Evolutionary conservation across 2,113 vertebrate genomes (phyloP).

Genomic region (Tenrec ecaudatus): DNA sequence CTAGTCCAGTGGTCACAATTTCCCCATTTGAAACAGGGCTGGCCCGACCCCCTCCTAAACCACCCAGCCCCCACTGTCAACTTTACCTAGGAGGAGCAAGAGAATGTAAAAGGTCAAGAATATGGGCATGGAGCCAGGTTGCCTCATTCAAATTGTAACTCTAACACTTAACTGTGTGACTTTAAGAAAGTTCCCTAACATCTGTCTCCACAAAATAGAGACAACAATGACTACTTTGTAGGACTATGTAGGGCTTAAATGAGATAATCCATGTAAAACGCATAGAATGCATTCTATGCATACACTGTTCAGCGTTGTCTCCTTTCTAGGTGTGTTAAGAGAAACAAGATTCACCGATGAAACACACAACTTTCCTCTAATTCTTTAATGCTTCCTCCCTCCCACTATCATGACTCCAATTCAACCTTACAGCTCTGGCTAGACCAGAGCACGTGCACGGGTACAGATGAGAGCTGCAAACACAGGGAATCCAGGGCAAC

Average conservation of each 20-base stretch:
- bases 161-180: neutral
- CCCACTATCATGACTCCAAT: no score
- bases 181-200: constrained; percentile 21
- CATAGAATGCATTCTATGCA: neutral
- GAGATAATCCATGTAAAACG: constrained; percentile 34
- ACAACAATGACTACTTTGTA: neutral
- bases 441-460: no score
- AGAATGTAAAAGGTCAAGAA: neutral
- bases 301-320: constrained; percentile 14
- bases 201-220: constrained; percentile 24
- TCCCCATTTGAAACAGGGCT: constrained; percentile 54
- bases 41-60: neutral
- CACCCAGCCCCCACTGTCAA: neutral
- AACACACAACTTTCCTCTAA: no score
- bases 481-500: no score
- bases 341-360: no score
- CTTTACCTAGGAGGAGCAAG: neutral
- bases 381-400: no score
- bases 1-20: constrained; percentile 31
- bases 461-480: no score
- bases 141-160: constrained; percentile 38
- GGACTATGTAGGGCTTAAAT: constrained; percentile 25
- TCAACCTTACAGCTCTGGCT: no score
- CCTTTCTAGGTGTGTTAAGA: constrained; percentile 10
- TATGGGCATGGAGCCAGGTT: neutral